A percentile compares a stretch with the other conserved stretches of the same genome.
These are phyloP conservation scores for Drosophila miranda DNA, from an alignment of 1,140 invertebrate species.

Conservation along the genomic window DNA sequence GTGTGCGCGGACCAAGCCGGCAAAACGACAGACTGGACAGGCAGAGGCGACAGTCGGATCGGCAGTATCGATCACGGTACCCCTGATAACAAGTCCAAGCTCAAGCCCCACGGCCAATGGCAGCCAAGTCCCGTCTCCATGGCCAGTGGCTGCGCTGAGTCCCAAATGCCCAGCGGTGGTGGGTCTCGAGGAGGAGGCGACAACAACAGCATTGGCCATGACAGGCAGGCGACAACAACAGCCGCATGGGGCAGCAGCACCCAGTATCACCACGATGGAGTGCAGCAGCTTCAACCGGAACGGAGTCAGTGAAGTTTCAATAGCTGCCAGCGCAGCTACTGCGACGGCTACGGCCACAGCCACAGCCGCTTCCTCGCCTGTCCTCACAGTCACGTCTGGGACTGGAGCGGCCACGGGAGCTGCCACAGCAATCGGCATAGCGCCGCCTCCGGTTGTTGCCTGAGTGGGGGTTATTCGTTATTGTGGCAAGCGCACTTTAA, in stretches of 20 bases:
- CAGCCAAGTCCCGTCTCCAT: not conserved
- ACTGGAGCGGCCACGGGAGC: constrained; percentile 9
- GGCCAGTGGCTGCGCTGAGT: constrained; percentile 17
- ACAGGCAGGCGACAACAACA: constrained; percentile 12
- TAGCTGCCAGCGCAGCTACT: constrained; percentile 4
- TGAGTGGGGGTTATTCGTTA: constrained; percentile 82
- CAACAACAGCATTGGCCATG: not conserved
- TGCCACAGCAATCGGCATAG: constrained; percentile 58
- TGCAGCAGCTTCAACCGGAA: constrained; percentile 43
- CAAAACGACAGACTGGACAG: constrained; percentile 46
- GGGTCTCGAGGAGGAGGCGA: constrained; percentile 5
- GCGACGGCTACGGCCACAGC: constrained; percentile 14
- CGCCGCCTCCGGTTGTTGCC: constrained; percentile 79
- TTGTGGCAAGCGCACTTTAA: constrained; percentile 77
- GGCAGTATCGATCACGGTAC: constrained; percentile 1
- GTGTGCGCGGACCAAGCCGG: constrained; percentile 63
- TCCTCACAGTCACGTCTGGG: constrained; percentile 11
- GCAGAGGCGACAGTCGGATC: not conserved
- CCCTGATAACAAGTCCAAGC: not conserved
- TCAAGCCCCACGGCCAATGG: constrained; percentile 26
- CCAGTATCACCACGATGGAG: constrained; percentile 52
- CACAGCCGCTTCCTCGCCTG: constrained; percentile 6
- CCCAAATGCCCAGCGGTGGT: constrained; percentile 13
- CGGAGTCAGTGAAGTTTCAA: constrained; percentile 1
- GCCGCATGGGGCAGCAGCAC: constrained; percentile 1